phyloP scores from a whole-genome alignment of 2,113 vertebrate genomes.

The Nettapus auritus region DNA sequence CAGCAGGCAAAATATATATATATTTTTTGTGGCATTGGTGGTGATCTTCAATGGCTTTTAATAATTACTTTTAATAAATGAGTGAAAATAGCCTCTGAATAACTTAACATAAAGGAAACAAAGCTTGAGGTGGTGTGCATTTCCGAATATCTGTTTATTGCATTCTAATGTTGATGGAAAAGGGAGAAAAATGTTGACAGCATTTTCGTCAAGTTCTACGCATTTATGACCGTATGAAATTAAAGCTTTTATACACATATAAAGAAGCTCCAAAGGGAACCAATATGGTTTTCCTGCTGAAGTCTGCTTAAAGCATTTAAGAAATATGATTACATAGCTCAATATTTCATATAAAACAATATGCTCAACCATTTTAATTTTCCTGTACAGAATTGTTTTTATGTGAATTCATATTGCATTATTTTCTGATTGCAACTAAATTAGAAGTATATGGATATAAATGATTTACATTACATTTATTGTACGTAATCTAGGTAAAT shows the following conservation, averaged over 20 bases:
- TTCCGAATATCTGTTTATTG: neutral
- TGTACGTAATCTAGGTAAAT: slow-evolving; percentile 63
- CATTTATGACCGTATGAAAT: neutral
- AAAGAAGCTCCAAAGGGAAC: neutral
- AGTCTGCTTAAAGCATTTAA: neutral
- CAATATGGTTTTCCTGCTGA: neutral
- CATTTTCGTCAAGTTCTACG: neutral
- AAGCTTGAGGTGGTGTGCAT: fast-evolving
- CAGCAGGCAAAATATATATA: neutral
- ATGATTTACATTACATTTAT: slow-evolving; percentile 58
- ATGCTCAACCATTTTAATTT: neutral
- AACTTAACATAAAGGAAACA: neutral
- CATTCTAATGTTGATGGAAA: neutral
- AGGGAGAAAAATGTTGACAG: neutral
- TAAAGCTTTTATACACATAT: neutral
- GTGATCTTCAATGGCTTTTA: neutral
- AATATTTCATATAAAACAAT: neutral
- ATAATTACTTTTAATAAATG: neutral
- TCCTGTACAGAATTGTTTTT: neutral
- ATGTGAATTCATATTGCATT: slow-evolving; percentile 41
- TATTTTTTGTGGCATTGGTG: too few relatives aligned
- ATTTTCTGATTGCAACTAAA: slow-evolving; percentile 54
- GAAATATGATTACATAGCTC: neutral
- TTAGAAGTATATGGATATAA: slow-evolving; percentile 54
- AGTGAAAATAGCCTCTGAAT: neutral